A percentile compares a stretch with the other conserved stretches of the same genome.
phyloP scores from a whole-genome alignment of 1,140 invertebrate species.

The Teleogryllus occipitalis region DNA sequence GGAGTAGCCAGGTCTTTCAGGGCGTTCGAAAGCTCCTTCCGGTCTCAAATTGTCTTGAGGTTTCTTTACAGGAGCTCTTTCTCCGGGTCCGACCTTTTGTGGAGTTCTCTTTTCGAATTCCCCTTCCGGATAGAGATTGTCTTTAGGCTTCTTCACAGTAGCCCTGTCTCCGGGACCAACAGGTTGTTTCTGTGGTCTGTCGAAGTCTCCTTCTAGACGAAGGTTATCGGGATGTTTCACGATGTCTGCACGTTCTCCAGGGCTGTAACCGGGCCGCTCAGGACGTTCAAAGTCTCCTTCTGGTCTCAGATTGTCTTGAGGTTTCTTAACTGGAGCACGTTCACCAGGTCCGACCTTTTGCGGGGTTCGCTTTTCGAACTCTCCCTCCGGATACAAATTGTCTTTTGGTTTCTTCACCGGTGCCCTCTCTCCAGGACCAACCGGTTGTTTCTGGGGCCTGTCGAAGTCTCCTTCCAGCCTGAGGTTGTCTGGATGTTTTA shows the following conservation, averaged over 20 bases:
- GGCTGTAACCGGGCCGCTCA: conserved; percentile 26
- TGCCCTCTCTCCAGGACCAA: conserved; percentile 15
- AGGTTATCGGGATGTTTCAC: conserved; percentile 50
- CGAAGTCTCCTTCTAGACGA: conserved; percentile 49
- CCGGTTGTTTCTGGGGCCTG: conserved; percentile 29
- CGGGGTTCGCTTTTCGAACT: conserved; percentile 31
- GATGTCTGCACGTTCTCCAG: conserved; percentile 41
- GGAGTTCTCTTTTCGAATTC: conserved; percentile 40
- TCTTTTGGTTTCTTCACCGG: conserved; percentile 35
- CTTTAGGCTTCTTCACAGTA: conserved; percentile 30
- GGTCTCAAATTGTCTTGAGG: conserved; percentile 39
- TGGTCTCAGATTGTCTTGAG: conserved; percentile 39
- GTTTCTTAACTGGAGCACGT: conserved; percentile 32
- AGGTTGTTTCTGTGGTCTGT: conserved; percentile 28
- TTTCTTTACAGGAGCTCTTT: conserved; percentile 37
- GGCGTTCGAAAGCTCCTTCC: conserved; percentile 47
- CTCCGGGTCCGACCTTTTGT: conserved; percentile 31
- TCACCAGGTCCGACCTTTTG: conserved; percentile 31
- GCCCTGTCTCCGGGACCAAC: conserved; percentile 24
- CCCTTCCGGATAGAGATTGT: conserved; percentile 42
- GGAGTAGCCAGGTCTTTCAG: conserved; percentile 31
- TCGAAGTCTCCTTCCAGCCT: conserved; percentile 54
- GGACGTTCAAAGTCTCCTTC: conserved; percentile 40
- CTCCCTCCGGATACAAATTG: conserved; percentile 40
- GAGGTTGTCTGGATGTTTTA: conserved; percentile 51